A percentile compares a stretch with the other conserved stretches of the same genome.
Conservation (phyloP, 2,797 vertebrate species). For the Sebastes hopkinsi region DNA sequence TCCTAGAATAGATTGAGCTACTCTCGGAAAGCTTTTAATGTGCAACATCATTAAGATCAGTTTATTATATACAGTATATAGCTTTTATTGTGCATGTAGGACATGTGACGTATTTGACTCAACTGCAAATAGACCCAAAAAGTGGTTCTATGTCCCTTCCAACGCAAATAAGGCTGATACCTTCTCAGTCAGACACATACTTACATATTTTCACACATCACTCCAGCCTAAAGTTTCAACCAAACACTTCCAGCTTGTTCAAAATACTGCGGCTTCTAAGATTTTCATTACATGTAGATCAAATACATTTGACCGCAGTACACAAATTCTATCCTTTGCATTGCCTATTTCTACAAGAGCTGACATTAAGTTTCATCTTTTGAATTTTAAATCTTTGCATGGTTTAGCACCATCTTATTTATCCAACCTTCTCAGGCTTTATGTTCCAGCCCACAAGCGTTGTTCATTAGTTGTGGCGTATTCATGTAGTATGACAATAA, state of each 20-base stretch:
- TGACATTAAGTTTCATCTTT: neutral
- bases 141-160: neutral
- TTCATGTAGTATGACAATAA: constrained; percentile 7
- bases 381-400: neutral
- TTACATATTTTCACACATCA: neutral
- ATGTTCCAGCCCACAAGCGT: neutral
- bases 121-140: neutral
- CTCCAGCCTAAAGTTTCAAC: neutral
- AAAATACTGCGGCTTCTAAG: neutral
- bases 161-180: neutral
- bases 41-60: no score
- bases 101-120: neutral
- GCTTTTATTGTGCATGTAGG: neutral
- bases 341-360: neutral
- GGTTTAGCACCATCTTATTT: constrained; percentile 3
- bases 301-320: constrained; percentile 9
- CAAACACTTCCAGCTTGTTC: neutral
- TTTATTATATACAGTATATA: neutral
- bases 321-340: neutral
- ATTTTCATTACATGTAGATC: constrained; percentile 3
- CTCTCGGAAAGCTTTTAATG: neutral
- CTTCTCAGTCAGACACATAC: neutral
- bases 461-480: neutral
- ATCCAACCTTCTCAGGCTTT: neutral
- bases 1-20: neutral